These are phyloP conservation scores for Oceanodroma tethys DNA, from an alignment of 2,113 vertebrate genomes.

Conservation along the genomic window DNA sequence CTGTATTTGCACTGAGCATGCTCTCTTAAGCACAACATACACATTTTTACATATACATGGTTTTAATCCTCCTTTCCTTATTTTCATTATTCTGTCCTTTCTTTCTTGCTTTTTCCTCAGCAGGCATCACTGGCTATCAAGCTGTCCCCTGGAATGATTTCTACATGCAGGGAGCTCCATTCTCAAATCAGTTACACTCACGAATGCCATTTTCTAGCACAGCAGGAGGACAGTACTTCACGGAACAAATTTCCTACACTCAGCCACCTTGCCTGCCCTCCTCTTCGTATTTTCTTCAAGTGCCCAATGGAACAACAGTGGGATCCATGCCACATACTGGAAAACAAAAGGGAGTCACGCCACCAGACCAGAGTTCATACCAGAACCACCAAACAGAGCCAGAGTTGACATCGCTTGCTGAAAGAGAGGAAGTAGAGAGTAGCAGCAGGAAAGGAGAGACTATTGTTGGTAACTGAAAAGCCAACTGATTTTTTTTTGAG, in stretches of 20 bases:
- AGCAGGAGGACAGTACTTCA: neutral
- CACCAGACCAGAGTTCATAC: neutral
- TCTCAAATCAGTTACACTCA: neutral
- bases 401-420: neutral
- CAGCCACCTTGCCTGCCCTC: neutral
- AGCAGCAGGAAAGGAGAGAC: neutral
- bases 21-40: neutral
- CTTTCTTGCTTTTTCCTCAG: neutral
- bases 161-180: neutral
- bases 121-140: neutral
- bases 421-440: neutral
- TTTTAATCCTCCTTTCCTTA: neutral
- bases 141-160: slow-evolving; percentile 51
- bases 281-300: neutral
- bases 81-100: neutral
- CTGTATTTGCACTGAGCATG: neutral
- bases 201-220: neutral
- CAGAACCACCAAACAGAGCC: neutral
- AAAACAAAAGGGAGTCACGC: neutral
- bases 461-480: neutral
- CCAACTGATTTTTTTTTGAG: neutral
- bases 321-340: neutral
- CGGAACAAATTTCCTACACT: neutral
- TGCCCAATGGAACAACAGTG: neutral
- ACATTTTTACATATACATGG: neutral